Base-by-base conservation (phyloP, 1,140 invertebrate genomes). In the Bombus ignitus region DNA sequence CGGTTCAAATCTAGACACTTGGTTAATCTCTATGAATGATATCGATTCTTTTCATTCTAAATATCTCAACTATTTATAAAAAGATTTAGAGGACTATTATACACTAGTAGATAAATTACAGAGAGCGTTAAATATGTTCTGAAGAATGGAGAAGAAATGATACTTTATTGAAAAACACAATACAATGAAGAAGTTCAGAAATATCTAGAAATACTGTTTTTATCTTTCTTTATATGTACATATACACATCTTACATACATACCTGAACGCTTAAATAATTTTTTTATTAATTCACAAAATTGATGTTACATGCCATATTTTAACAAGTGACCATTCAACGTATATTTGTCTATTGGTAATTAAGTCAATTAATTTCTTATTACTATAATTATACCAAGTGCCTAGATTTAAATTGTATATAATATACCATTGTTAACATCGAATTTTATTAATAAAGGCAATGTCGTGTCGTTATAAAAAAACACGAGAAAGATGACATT, bases 391-490 rank as follows among this genome's bases (percentile, higher is more conserved):
- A 65, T 65, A 53, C 3, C 37, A 13, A 71, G 47, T 53, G 66
- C 13, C 53, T 37, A 37, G 12, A 12, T 68, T 80, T 39, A 39
- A 71, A 57, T 13, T 28, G 28, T 15, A 35, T 25, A 12, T 37
- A 12, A 18, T 22, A n/a, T 57, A 57, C 0, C 62, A 70, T 57
- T 81, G 47, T 81, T 72, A 72, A 68, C 73, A 76, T 77, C 42
- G 59, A 83, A n/a, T 32, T 75, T 22, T 62, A 75, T 22, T 53
- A 76, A 70, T 18, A 32, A 73, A 74, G 15, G 28, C 12, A 6
- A 47, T 39, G 13, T 32, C 37, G 37, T 44, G 22, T 32, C 25
- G 37, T 13, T 35, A 9, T 22, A 77, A 47, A 13, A 13, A 13
- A 4, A 35, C 25, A 6, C 39, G n/a, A 62, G 39, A 70, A 59